Percentiles rank a stretch among this genome's conserved stretches.
Evolutionary conservation across 2,888 invertebrate species (phyloP).

Genomic region (Belgica antarctica): DNA sequence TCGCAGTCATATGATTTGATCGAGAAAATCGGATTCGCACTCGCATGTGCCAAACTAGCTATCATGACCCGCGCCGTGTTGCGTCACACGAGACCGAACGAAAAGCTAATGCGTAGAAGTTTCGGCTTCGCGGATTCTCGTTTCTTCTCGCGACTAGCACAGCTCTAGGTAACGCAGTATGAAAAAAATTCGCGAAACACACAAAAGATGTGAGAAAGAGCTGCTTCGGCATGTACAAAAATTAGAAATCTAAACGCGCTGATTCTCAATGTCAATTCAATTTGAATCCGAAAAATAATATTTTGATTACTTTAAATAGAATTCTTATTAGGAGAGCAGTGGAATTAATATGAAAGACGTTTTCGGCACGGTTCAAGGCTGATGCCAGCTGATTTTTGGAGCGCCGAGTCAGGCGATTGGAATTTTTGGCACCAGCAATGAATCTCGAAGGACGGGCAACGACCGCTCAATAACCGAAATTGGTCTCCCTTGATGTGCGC

Average conservation of each 20-base stretch:
- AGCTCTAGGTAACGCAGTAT: no score
- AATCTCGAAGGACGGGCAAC: no score
- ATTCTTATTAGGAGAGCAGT: no score
- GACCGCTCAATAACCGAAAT: no score
- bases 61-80: no score
- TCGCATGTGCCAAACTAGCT: background rate
- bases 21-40: no score
- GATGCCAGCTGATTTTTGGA: background rate
- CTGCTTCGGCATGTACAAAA: constrained; percentile 9
- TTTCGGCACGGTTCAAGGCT: no score
- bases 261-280: constrained; percentile 42
- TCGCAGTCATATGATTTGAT: background rate
- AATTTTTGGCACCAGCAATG: no score
- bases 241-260: constrained; percentile 29
- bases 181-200: constrained; percentile 6
- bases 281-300: constrained; percentile 13
- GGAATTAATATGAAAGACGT: no score
- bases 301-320: constrained; percentile 4
- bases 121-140: constrained; percentile 9
- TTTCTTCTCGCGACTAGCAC: background rate
- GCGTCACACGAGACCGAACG: background rate
- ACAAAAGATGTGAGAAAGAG: constrained; percentile 8
- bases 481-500: no score
- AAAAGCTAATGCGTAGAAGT: constrained; percentile 37
- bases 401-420: no score